Conservation (phyloP, 2,113 vertebrate genomes). For the Elephas maximus region DNA sequence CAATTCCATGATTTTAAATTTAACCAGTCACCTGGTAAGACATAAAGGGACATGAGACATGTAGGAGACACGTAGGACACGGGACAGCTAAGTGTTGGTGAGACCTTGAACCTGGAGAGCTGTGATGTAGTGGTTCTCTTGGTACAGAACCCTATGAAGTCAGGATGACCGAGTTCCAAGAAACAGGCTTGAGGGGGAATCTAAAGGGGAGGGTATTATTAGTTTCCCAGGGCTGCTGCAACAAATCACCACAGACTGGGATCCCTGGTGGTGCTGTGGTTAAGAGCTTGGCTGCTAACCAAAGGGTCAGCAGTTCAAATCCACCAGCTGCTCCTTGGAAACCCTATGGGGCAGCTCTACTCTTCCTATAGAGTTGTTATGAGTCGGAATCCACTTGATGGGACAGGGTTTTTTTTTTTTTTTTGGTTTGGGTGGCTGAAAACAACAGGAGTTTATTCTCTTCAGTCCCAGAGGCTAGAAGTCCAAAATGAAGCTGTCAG, state of each 20-base stretch:
- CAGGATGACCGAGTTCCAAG: not conserved
- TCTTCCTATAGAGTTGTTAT: too few species aligned
- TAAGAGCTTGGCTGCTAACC: too few species aligned
- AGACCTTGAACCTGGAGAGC: not conserved
- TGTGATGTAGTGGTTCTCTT: not conserved
- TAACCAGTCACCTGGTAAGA: not conserved
- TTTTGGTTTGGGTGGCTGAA: not conserved
- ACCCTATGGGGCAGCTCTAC: too few species aligned
- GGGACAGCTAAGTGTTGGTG: not conserved
- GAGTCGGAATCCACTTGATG: too few species aligned
- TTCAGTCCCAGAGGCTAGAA: not conserved
- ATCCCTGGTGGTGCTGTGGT: too few species aligned
- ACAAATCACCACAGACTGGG: not conserved
- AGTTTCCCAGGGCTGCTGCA: not conserved
- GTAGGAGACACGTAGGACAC: not conserved
- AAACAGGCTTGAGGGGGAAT: not conserved
- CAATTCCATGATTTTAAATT: slow-evolving; percentile 26
- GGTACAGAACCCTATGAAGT: not conserved
- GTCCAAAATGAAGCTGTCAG: not conserved
- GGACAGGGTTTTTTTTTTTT: too few species aligned
- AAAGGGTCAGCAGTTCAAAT: too few species aligned
- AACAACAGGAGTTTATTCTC: not conserved
- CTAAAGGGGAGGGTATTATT: not conserved
- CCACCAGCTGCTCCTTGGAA: too few species aligned
- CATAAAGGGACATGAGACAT: not conserved